Base-by-base conservation (phyloP, 2,888 invertebrate species). In the Eristalis tenax region DNA sequence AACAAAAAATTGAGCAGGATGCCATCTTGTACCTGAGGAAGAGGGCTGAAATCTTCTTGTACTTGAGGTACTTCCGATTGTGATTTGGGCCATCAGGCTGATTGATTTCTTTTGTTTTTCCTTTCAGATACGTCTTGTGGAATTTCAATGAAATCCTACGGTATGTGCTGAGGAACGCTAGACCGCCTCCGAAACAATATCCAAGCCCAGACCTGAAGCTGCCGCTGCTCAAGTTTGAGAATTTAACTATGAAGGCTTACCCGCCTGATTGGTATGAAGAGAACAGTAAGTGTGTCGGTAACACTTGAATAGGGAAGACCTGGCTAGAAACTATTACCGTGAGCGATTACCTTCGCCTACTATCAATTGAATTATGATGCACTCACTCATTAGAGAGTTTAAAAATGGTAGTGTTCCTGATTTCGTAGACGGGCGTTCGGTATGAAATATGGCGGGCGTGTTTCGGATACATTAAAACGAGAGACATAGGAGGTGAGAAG, bases 181-280 rank as follows among this genome's bases (percentile, higher is more conserved):
- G 89, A 57, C 15, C 65, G 5, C 8, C 89, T 0, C 28, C 90
- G 13, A 90, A 89, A 2, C 35, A 90, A 0, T 93, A 92, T 90
- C 92, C 93, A 0, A 91, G 90, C 43, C 89, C 90, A 0, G 91
- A 92, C 77, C 86, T 93, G 15, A 91, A 91, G 75, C 81, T 93
- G 43, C 93, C 93, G 2, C 83, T 93, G 5, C 85, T 93, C 1
- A 92, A 91, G 66, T 93, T 92, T 56, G 91, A 92, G 73, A 90
- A 91, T 90, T 89, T 91, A 0, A 90, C 90, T 22, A 90, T 91
- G 89, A 90, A 90, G 18, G 90, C 91, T n/a, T 90, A 88, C 59
- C 90, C 93, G 0, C 93, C 93, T 8, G 90, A 90, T 71, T 83
- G 89, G 2, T 91, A 90, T 75, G 92, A 93, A 79, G 91, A 91